Conservation (phyloP, 2,888 invertebrate genomes). For the Fragum whitleyi region DNA sequence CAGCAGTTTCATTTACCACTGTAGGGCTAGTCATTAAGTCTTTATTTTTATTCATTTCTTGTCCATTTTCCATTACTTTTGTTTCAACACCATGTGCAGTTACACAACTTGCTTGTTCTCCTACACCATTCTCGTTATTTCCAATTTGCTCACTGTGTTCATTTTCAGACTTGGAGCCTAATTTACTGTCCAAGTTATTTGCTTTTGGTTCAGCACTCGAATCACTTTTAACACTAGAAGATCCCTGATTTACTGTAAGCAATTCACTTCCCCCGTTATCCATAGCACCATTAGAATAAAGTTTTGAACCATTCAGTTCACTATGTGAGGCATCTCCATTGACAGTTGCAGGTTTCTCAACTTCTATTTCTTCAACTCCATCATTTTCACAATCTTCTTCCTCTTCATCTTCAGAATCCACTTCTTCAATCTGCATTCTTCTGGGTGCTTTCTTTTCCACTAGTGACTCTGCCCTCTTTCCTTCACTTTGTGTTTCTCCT, state of each 20-base stretch:
- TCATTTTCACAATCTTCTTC: conserved; percentile 29
- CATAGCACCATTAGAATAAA: background rate
- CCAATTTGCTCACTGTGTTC: conserved; percentile 16
- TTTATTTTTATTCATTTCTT: background rate
- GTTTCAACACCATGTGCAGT: conserved; percentile 1
- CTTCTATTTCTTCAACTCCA: conserved; percentile 19
- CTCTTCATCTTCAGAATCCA: conserved; percentile 62
- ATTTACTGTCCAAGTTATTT: background rate
- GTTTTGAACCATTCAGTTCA: background rate
- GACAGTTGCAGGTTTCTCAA: background rate
- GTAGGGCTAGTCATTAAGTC: background rate
- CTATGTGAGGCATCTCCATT: conserved; percentile 33
- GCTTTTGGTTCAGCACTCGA: background rate
- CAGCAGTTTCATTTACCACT: conserved; percentile 23
- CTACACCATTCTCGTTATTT: background rate
- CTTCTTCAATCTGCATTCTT: conserved; percentile 59
- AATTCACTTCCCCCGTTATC: background rate
- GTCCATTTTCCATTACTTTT: conserved; percentile 12
- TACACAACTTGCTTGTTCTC: conserved; percentile 3
- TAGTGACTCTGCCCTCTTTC: background rate
- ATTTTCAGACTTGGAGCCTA: background rate
- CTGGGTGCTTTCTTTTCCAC: conserved; percentile 29
- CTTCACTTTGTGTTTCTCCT: too few species aligned
- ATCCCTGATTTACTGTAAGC: background rate
- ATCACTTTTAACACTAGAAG: conserved; percentile 11